These are phyloP conservation scores for Ophion slaviceki DNA, from an alignment of 2,888 invertebrate genomes.

Conservation along the genomic window DNA sequence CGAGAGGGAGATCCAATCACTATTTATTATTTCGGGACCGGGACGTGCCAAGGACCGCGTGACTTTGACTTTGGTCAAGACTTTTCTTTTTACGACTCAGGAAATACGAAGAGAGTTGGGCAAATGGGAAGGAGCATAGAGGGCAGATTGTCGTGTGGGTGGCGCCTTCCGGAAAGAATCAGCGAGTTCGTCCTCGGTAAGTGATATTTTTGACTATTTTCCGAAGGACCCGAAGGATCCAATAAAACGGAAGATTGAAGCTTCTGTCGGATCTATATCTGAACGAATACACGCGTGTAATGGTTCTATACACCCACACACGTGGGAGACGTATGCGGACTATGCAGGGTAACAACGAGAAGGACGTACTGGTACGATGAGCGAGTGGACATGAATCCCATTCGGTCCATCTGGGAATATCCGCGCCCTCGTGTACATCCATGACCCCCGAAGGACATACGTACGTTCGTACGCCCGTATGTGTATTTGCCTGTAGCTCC, in stretches of 20 bases:
- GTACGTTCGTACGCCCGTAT: not conserved
- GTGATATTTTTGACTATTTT: conserved; percentile 76
- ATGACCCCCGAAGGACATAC: not conserved
- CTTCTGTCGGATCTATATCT: conserved; percentile 20
- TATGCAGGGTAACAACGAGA: not conserved
- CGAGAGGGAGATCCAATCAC: conserved; percentile 60
- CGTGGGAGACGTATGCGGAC: not conserved
- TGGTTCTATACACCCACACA: not conserved
- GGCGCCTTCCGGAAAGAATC: conserved; percentile 30
- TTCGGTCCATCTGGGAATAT: conserved; percentile 67
- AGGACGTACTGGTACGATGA: conserved; percentile 23
- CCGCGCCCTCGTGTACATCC: conserved; percentile 45
- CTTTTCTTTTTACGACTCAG: conserved; percentile 52
- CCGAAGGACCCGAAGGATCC: conserved; percentile 70
- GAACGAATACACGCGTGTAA: not conserved
- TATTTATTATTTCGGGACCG: conserved; percentile 65
- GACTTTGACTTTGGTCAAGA: conserved; percentile 50
- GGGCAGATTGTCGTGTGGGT: conserved; percentile 3
- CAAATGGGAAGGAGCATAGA: not conserved
- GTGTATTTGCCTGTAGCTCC: conserved; percentile 4
- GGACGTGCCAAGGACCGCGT: conserved; percentile 44
- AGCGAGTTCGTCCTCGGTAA: conserved; percentile 63
- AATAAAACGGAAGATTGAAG: conserved; percentile 69
- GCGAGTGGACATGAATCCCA: conserved; percentile 55
- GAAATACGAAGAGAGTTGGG: conserved; percentile 24